These are phyloP conservation scores for Orius insidiosus DNA, from an alignment of 1,140 invertebrate species.

Conservation along the genomic window DNA sequence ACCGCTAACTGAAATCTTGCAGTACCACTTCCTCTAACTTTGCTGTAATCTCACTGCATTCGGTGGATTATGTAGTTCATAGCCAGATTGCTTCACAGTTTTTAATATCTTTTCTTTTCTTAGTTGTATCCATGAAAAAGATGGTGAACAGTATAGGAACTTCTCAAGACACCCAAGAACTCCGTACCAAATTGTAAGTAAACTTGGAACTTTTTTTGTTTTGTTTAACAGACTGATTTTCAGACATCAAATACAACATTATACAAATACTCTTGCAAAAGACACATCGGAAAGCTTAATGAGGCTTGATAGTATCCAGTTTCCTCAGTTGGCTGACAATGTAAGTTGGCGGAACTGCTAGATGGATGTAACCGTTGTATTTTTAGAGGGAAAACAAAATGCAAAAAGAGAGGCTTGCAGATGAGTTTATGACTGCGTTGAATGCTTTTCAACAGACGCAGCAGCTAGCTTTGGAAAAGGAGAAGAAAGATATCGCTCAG, in stretches of 20 bases:
- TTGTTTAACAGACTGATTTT: slow-evolving; percentile 20
- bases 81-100: too few species aligned
- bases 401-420: slow-evolving; percentile 75
- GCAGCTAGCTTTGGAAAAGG: slow-evolving; percentile 61
- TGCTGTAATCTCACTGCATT: too few species aligned
- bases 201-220: slow-evolving; percentile 6
- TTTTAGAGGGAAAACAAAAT: slow-evolving; percentile 70
- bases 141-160: slow-evolving; percentile 88
- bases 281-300: slow-evolving; percentile 80
- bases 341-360: slow-evolving; percentile 19
- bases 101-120: slow-evolving; percentile 22
- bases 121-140: slow-evolving; percentile 85
- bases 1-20: too few species aligned
- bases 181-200: slow-evolving; percentile 74
- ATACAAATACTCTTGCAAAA: slow-evolving; percentile 86
- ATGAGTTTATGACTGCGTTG: slow-evolving; percentile 84
- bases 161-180: slow-evolving; percentile 70
- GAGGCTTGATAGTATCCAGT: slow-evolving; percentile 46
- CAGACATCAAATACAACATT: slow-evolving; percentile 86
- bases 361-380: not conserved
- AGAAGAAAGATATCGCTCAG: slow-evolving; percentile 56
- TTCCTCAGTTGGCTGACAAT: slow-evolving; percentile 31
- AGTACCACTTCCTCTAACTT: too few species aligned
- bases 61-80: too few species aligned
- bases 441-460: slow-evolving; percentile 75